phyloP scores from a whole-genome alignment of 2,797 vertebrate genomes.

The Sebastes diaconus region DNA sequence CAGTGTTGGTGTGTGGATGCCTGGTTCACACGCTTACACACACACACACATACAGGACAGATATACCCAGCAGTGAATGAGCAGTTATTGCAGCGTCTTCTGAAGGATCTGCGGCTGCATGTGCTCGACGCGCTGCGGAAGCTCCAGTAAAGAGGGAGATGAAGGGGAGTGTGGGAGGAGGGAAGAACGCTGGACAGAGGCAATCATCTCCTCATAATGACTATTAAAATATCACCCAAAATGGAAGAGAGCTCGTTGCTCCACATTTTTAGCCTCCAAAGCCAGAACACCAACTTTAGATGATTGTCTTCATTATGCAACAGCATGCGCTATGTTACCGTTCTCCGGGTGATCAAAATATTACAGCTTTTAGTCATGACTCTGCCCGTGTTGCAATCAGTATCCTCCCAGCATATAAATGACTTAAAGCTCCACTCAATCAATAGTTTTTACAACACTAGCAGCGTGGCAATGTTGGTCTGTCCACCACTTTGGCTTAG shows the following conservation, averaged over 20 bases:
- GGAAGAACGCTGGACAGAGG: conserved; percentile 39
- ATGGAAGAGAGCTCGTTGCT: conserved; percentile 42
- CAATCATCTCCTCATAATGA: conserved; percentile 53
- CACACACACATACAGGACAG: neutral
- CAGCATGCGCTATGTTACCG: neutral
- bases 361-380: neutral
- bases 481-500: neutral
- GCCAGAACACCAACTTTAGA: conserved; percentile 26
- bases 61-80: conserved; percentile 29
- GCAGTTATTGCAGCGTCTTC: conserved; percentile 29
- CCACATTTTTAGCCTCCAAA: conserved; percentile 23
- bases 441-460: neutral
- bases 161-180: conserved; percentile 39
- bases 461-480: neutral
- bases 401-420: conserved; percentile 4
- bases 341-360: conserved; percentile 6
- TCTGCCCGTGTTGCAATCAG: neutral
- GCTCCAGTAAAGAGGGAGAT: conserved; percentile 42
- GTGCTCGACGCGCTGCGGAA: conserved; percentile 44
- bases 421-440: neutral
- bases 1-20: conserved; percentile 16
- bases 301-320: conserved; percentile 31
- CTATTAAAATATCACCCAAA: conserved; percentile 47
- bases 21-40: neutral
- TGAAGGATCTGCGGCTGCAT: conserved; percentile 62